A percentile compares a stretch with the other conserved stretches of the same genome.
These are phyloP conservation scores for Microtus montanus DNA, from an alignment of 2,113 vertebrate genomes.

Conservation along the genomic window DNA sequence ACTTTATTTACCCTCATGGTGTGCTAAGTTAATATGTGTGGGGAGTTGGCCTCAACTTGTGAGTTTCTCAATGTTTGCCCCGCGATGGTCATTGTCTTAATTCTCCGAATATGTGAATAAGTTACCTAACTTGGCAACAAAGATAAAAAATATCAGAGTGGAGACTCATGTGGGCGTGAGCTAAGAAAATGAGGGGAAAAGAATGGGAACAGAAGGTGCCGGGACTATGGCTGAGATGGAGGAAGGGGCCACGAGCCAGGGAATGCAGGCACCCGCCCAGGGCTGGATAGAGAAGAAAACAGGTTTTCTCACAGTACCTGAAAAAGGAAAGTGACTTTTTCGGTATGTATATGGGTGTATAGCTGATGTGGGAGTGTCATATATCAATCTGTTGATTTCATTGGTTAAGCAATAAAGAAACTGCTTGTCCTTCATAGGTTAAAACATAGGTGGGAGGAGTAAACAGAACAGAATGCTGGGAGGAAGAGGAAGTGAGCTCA, in stretches of 20 bases:
- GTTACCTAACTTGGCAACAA: not conserved
- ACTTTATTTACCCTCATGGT: not conserved
- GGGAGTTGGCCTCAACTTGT: not conserved
- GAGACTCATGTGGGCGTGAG: not conserved
- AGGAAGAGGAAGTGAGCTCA: no score
- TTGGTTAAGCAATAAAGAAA: no score
- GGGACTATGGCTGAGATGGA: not conserved
- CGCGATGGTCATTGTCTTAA: not conserved
- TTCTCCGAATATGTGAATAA: not conserved
- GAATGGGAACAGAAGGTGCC: not conserved
- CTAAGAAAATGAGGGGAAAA: not conserved
- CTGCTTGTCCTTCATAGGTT: no score
- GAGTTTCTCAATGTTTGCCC: not conserved
- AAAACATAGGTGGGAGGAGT: no score
- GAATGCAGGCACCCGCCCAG: not conserved
- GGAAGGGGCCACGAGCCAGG: not conserved
- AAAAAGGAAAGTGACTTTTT: not conserved
- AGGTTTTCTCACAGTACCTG: not conserved
- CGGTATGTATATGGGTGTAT: not conserved
- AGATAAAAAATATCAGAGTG: not conserved
- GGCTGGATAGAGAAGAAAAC: not conserved
- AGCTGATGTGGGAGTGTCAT: no score
- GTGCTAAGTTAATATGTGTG: not conserved
- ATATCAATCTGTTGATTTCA: no score
- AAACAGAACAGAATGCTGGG: no score